A percentile compares a stretch with the other conserved stretches of the same genome.
phyloP scores from a whole-genome alignment of 1,140 invertebrate genomes.

The Zaprionus kolodkinae region DNA sequence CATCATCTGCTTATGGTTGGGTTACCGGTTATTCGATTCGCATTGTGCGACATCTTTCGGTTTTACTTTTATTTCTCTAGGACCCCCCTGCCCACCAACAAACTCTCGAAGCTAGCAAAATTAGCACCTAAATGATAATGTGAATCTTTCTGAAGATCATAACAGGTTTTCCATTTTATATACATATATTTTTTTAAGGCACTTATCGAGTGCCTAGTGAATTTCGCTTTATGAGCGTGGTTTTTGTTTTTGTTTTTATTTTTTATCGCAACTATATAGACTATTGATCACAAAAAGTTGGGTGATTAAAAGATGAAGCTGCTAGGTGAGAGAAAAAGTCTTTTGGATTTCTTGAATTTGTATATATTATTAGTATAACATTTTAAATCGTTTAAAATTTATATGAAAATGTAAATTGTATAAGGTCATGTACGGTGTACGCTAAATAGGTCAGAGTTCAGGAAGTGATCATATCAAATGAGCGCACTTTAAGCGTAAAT shows the following conservation, averaged over 20 bases:
- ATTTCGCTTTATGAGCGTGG: not conserved
- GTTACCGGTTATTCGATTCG: constrained; percentile 13
- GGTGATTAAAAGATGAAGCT: not conserved
- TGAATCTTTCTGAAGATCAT: not conserved
- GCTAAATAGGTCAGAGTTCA: constrained; percentile 12
- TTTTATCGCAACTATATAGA: constrained; percentile 5
- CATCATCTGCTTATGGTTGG: not conserved
- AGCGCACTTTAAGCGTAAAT: not conserved
- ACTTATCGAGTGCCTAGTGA: not conserved
- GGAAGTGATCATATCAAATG: constrained; percentile 8
- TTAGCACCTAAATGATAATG: constrained; percentile 25
- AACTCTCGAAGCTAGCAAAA: not conserved
- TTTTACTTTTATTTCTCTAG: constrained; percentile 10
- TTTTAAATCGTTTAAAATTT: not conserved
- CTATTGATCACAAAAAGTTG: not conserved
- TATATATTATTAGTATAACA: not conserved
- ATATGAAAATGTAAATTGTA: not conserved
- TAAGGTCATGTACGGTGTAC: not conserved
- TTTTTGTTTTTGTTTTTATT: not conserved
- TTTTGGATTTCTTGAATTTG: not conserved
- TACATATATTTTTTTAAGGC: not conserved
- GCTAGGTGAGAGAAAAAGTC: not conserved
- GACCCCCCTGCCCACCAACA: not conserved
- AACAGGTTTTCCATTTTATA: not conserved
- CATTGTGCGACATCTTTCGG: constrained; percentile 15